phyloP scores from a whole-genome alignment of 2,888 invertebrate genomes.

The Syritta pipiens region DNA sequence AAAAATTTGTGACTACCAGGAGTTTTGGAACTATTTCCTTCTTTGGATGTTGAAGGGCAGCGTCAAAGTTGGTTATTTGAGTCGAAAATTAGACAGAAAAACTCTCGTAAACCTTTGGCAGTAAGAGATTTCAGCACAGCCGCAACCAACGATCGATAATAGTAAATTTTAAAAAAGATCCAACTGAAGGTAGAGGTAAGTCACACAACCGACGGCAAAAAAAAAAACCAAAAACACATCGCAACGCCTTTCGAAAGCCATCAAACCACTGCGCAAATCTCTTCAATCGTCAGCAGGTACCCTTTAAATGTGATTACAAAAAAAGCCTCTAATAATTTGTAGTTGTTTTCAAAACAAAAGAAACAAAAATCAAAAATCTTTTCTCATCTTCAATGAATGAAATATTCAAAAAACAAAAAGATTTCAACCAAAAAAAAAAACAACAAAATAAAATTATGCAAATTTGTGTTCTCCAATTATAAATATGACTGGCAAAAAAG shows the following conservation, averaged over 20 bases:
- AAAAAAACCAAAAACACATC: too few relatives aligned
- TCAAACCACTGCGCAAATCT: conserved; percentile 12
- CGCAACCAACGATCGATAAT: too few relatives aligned
- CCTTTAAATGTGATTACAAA: conserved; percentile 37
- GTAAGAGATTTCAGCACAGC: too few relatives aligned
- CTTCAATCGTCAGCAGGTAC: conserved; percentile 47
- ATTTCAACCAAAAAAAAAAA: conserved; percentile 30
- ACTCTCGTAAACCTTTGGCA: too few relatives aligned
- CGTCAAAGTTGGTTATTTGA: too few relatives aligned
- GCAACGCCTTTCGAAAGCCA: neutral
- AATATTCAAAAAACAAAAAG: conserved; percentile 30
- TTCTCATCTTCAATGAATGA: conserved; percentile 15
- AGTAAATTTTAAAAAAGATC: too few relatives aligned
- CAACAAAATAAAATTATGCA: conserved; percentile 20
- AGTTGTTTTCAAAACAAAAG: conserved; percentile 11
- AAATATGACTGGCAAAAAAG: conserved; percentile 73
- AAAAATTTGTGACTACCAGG: too few relatives aligned
- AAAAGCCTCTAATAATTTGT: conserved; percentile 40
- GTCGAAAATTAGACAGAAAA: too few relatives aligned
- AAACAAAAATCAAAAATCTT: conserved; percentile 6
- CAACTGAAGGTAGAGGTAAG: too few relatives aligned
- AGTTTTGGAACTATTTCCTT: too few relatives aligned
- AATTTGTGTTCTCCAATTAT: conserved; percentile 67
- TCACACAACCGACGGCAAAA: too few relatives aligned
- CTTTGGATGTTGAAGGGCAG: too few relatives aligned